A percentile compares a stretch with the other conserved stretches of the same genome.
These are phyloP conservation scores for Melikaiella ostensackeni DNA, from an alignment of 2,888 invertebrate species.

Conservation along the genomic window DNA sequence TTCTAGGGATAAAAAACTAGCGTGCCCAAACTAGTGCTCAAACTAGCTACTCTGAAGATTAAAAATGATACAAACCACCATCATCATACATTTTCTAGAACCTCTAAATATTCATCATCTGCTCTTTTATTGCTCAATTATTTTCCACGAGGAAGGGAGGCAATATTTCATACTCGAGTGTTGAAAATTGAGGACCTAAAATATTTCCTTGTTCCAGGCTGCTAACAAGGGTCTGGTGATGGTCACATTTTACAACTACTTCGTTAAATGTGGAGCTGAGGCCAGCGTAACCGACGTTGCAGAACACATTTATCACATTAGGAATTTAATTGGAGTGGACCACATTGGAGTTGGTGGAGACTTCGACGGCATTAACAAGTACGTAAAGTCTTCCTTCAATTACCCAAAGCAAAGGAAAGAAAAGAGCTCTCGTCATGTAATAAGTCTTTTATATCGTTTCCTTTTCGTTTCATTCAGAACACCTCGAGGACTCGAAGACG, in stretches of 20 bases:
- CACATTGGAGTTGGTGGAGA: slow-evolving; percentile 83
- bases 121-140: slow-evolving; percentile 13
- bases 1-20: too few relatives aligned
- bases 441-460: neutral
- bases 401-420: too few relatives aligned
- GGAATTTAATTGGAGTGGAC: slow-evolving; percentile 81
- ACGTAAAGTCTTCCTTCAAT: slow-evolving; percentile 57
- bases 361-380: slow-evolving; percentile 83
- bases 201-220: slow-evolving; percentile 74
- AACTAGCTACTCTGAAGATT: neutral
- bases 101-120: slow-evolving; percentile 14
- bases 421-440: neutral
- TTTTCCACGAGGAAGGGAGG: slow-evolving; percentile 16
- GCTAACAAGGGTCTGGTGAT: slow-evolving; percentile 93
- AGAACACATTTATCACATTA: slow-evolving; percentile 83
- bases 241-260: slow-evolving; percentile 94
- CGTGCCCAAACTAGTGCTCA: too few relatives aligned
- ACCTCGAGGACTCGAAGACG: slow-evolving; percentile 88
- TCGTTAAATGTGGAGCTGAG: slow-evolving; percentile 89
- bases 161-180: neutral
- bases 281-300: slow-evolving; percentile 88
- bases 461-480: slow-evolving; percentile 79
- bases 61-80: too few relatives aligned
- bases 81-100: slow-evolving; percentile 5
- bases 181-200: slow-evolving; percentile 29